Percentiles rank a stretch among this genome's conserved stretches.
phyloP scores from a whole-genome alignment of 2,888 invertebrate genomes.

The Willowsia nigromaculata region DNA sequence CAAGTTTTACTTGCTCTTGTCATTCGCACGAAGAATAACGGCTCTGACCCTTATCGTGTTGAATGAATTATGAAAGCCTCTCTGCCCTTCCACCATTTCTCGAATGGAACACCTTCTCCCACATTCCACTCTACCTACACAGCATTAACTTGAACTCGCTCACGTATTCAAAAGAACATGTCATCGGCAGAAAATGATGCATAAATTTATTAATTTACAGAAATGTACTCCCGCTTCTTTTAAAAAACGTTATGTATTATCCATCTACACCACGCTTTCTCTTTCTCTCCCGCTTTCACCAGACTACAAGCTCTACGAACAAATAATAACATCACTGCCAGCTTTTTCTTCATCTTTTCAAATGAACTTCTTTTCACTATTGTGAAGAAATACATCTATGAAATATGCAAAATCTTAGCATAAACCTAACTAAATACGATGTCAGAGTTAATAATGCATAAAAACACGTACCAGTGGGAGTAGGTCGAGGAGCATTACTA shows the following conservation, averaged over 20 bases:
- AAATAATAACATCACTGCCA: background rate
- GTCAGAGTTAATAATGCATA: conserved; percentile 5
- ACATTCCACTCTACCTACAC: background rate
- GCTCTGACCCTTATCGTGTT: conserved; percentile 35
- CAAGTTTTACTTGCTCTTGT: conserved; percentile 10
- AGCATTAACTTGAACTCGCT: background rate
- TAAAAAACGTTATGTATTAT: background rate
- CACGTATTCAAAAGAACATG: conserved; percentile 31
- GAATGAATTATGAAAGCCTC: conserved; percentile 20
- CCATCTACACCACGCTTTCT: background rate
- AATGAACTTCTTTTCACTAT: background rate
- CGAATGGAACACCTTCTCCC: conserved; percentile 20
- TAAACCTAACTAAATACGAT: background rate
- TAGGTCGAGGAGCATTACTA: background rate
- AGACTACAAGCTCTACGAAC: background rate
- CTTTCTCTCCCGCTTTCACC: background rate
- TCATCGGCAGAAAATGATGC: conserved; percentile 49
- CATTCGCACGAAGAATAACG: conserved; percentile 20
- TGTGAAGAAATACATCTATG: background rate
- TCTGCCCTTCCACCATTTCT: background rate
- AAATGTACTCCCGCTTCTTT: conserved; percentile 19
- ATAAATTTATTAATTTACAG: conserved; percentile 49
- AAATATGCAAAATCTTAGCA: conserved; percentile 40
- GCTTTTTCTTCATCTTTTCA: background rate
- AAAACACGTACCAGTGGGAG: background rate